A percentile compares a stretch with the other conserved stretches of the same genome.
phyloP scores from a whole-genome alignment of 1,140 invertebrate species.

The Sinella curviseta region DNA sequence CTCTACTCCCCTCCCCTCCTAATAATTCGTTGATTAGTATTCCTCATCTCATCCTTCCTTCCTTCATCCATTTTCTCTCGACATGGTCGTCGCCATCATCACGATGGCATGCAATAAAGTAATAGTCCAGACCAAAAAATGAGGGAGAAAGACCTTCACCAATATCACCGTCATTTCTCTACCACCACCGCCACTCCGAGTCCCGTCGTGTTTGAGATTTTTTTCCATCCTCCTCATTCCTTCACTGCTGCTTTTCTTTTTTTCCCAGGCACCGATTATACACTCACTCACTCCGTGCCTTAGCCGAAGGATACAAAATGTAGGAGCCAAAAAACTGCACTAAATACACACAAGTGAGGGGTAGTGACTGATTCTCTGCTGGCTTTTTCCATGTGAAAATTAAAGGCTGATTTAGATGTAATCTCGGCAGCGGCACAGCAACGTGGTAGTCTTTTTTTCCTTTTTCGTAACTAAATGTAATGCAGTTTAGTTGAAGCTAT shows the following conservation, averaged over 20 bases:
- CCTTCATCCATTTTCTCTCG: neutral
- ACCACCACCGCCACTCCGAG: neutral
- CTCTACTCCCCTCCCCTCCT: neutral
- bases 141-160: neutral
- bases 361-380: too few relatives aligned
- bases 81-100: neutral
- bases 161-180: neutral
- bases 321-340: too few relatives aligned
- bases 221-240: neutral
- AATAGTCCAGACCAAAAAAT: neutral
- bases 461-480: too few relatives aligned
- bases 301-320: too few relatives aligned
- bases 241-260: neutral
- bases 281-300: too few relatives aligned
- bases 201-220: neutral
- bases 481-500: too few relatives aligned
- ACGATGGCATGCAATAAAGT: too few relatives aligned
- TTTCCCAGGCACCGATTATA: too few relatives aligned
- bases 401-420: slow-evolving; percentile 24
- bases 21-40: slow-evolving; percentile 21
- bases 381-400: neutral
- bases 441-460: neutral
- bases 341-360: too few relatives aligned
- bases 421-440: neutral
- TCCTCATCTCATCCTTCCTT: neutral